Base-by-base conservation (phyloP, 2,113 vertebrate species). In the Speoplatyrhinus poulsoni region DNA sequence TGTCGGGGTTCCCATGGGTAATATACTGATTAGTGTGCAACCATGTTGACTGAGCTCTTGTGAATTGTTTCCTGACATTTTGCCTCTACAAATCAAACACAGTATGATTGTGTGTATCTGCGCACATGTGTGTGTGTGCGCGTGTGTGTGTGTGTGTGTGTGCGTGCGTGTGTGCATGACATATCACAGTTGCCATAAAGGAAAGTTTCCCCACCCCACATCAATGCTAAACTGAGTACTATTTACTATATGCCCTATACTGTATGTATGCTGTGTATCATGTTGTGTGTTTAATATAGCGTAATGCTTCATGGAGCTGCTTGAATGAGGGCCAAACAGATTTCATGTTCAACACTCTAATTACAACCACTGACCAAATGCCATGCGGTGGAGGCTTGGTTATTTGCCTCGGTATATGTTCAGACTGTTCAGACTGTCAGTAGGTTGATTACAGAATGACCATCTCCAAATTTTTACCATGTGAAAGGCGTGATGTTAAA, bases 41-140 rank as follows among this genome's bases (percentile, higher is more conserved):
- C 75, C 64, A 83, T 81, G 76, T 79, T 77, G 75, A 56, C 77
- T 17, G 4, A 59, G 76, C 81, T 66, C 75, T 71, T 67, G 53
- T 87, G 87, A 86, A 85, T 86, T 81, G 80, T 84, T 84, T 56
- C 57, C 50, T 67, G 81, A 72, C 73, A 82, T 83, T 87, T 84
- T 65, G 64, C 67, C 57, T 82, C 63, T 52, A 79, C 77, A 73
- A 81, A 83, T 72, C 72, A 73, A 47, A 67, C 46, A 46, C 53
- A 41, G 36, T 1, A 13, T 26, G 62, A 17, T 41, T 54, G 47
- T 60, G 63, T 58, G 49, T 75, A 49, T 63, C 58, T 1, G 33
- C 8, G 32, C 46, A 19, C 19, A 19, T 1, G 33, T 8, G 41
- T 48, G 53, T 62, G 55, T 55, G 6, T 67, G 49, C 4, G 56